Percentiles rank a stretch among this genome's conserved stretches.
Evolutionary conservation across 2,888 invertebrate genomes (phyloP).

Genomic region (Agonopterix subpropinquella): DNA sequence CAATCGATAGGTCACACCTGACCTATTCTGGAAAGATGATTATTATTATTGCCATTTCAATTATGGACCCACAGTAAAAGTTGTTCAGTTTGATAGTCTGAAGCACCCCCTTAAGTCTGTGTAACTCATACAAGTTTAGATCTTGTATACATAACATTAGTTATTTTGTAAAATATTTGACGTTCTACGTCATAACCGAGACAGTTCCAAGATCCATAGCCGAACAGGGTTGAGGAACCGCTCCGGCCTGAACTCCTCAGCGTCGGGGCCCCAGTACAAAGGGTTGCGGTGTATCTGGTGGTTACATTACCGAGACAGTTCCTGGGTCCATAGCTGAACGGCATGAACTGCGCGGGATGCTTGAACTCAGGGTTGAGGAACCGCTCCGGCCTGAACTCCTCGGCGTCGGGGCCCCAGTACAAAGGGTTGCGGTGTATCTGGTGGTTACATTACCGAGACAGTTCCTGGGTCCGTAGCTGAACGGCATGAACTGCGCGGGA

Average conservation of each 20-base stretch:
- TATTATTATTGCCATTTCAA: no score
- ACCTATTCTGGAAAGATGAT: no score
- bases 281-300: no score
- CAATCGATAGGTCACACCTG: no score
- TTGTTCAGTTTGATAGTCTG: no score
- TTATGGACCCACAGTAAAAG: no score
- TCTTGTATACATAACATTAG: no score
- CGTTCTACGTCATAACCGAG: slow-evolving; percentile 22
- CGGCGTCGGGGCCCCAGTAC: slow-evolving; percentile 43
- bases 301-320: slow-evolving; percentile 39
- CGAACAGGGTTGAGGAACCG: slow-evolving; percentile 23
- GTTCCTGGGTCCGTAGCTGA: slow-evolving; percentile 34
- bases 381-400: slow-evolving; percentile 40
- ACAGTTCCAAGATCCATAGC: slow-evolving; percentile 34
- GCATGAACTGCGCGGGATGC: slow-evolving; percentile 28
- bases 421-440: slow-evolving; percentile 34
- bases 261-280: no score
- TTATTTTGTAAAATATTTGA: no score
- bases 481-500: slow-evolving; percentile 29
- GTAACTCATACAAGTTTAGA: no score
- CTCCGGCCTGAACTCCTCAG: slow-evolving; percentile 17
- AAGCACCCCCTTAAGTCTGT: no score
- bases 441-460: slow-evolving; percentile 29
- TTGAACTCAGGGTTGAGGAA: slow-evolving; percentile 25
- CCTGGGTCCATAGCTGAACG: slow-evolving; percentile 34